These are phyloP conservation scores for Temnothorax rugatulus DNA, from an alignment of 2,888 invertebrate species.

Conservation along the genomic window DNA sequence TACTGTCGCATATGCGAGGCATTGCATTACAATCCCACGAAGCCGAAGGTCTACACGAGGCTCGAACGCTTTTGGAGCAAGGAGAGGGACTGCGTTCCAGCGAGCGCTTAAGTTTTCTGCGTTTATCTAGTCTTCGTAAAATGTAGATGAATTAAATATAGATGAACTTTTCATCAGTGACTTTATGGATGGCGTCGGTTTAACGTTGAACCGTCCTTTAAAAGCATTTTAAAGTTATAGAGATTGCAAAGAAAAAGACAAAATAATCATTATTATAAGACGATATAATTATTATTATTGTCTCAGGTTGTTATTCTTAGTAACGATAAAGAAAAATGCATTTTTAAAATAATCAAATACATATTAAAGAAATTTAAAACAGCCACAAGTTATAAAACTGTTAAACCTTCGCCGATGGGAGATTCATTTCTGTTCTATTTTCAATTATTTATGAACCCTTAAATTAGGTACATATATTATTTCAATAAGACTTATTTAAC, in stretches of 20 bases:
- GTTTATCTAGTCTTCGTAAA: slow-evolving; percentile 35
- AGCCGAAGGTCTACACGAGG: slow-evolving; percentile 84
- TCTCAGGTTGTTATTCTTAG: not conserved
- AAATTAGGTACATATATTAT: not conserved
- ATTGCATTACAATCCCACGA: slow-evolving; percentile 88
- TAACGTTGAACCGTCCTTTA: not conserved
- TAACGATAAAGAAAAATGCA: not conserved
- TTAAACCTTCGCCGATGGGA: not conserved
- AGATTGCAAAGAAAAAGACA: not conserved
- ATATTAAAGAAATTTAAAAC: not conserved
- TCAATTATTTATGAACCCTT: not conserved
- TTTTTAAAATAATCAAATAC: not conserved
- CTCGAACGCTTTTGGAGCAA: slow-evolving; percentile 85
- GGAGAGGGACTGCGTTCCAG: slow-evolving; percentile 76
- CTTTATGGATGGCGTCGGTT: not conserved
- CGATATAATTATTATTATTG: not conserved
- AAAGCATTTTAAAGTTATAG: not conserved
- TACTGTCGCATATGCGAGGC: slow-evolving; percentile 90
- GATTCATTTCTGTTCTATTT: not conserved
- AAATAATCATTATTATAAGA: slow-evolving; percentile 4
- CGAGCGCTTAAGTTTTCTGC: not conserved
- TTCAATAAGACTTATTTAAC: not conserved
- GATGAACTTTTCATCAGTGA: not conserved
- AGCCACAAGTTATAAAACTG: not conserved
- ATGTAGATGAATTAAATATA: slow-evolving; percentile 1